These are phyloP conservation scores for Coregonus clupeaformis DNA, from an alignment of 2,113 vertebrate genomes.

Conservation along the genomic window DNA sequence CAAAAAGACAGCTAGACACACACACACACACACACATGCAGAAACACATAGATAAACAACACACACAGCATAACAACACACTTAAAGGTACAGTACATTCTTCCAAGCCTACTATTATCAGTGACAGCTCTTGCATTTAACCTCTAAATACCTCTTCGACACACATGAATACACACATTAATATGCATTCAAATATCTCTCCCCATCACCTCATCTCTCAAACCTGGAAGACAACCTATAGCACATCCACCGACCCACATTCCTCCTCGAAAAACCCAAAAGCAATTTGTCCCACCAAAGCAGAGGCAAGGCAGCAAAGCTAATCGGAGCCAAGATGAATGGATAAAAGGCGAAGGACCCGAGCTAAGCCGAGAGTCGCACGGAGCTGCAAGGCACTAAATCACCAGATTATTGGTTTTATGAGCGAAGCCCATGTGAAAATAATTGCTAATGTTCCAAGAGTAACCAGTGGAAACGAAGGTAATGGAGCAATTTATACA, in stretches of 20 bases:
- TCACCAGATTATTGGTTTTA: constrained; percentile 80
- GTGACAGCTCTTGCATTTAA: not conserved
- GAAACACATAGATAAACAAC: not conserved
- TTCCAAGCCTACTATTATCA: not conserved
- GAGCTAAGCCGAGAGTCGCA: constrained; percentile 37
- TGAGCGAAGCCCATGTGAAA: constrained; percentile 74
- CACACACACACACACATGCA: constrained; percentile 2
- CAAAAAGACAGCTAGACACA: not conserved
- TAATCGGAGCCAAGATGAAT: constrained; percentile 61
- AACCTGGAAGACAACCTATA: not conserved
- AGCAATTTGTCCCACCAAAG: constrained; percentile 63
- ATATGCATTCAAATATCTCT: not conserved
- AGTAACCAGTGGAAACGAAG: constrained; percentile 80
- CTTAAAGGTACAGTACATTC: not conserved
- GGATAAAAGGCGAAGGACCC: constrained; percentile 32
- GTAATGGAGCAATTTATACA: constrained; percentile 83
- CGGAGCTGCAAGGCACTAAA: constrained; percentile 65
- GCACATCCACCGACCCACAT: not conserved
- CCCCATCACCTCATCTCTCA: not conserved
- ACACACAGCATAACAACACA: not conserved
- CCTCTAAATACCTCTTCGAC: too few species aligned
- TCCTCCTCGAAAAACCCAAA: constrained; percentile 36
- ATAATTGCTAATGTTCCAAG: constrained; percentile 82
- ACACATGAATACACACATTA: too few species aligned
- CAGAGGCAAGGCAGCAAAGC: constrained; percentile 24